Evolutionary conservation across 2,797 vertebrate species (phyloP).

Genomic region (Neostethus bicornis): DNA sequence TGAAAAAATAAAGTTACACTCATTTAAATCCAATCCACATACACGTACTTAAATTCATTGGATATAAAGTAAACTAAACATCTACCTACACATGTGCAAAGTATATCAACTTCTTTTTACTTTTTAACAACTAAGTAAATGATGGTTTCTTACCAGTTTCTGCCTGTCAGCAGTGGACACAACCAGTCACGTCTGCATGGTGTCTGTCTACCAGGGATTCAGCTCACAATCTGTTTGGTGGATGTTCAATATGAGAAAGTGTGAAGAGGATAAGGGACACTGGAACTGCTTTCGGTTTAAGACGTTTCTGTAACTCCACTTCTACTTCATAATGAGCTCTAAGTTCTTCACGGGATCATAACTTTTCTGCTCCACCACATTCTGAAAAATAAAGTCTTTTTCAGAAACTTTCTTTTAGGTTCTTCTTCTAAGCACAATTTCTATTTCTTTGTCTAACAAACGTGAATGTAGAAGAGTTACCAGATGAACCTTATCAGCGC

Average conservation of each 20-base stretch:
- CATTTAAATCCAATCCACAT: too few relatives aligned
- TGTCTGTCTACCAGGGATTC: neutral
- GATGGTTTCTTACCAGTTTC: slow-evolving; percentile 37
- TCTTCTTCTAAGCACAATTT: neutral
- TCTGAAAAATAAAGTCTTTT: neutral
- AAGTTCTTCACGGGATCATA: too few relatives aligned
- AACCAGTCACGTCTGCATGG: neutral
- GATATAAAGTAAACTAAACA: too few relatives aligned
- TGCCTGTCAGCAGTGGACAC: neutral
- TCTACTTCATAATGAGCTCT: slow-evolving; percentile 6
- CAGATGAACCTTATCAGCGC: slow-evolving; percentile 36
- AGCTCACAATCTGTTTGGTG: slow-evolving; percentile 2
- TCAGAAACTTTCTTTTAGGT: neutral
- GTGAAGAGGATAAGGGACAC: slow-evolving; percentile 12
- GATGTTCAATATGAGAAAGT: slow-evolving; percentile 19
- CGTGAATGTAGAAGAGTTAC: neutral
- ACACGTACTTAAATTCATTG: too few relatives aligned
- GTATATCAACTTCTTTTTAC: neutral
- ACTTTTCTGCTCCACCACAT: too few relatives aligned
- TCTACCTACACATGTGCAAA: neutral
- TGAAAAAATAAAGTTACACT: too few relatives aligned
- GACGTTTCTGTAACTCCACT: too few relatives aligned
- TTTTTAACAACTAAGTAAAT: neutral
- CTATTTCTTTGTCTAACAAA: neutral
- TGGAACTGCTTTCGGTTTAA: neutral